Base-by-base conservation (phyloP, 2,113 vertebrate genomes). In the Dermatemys mawii region DNA sequence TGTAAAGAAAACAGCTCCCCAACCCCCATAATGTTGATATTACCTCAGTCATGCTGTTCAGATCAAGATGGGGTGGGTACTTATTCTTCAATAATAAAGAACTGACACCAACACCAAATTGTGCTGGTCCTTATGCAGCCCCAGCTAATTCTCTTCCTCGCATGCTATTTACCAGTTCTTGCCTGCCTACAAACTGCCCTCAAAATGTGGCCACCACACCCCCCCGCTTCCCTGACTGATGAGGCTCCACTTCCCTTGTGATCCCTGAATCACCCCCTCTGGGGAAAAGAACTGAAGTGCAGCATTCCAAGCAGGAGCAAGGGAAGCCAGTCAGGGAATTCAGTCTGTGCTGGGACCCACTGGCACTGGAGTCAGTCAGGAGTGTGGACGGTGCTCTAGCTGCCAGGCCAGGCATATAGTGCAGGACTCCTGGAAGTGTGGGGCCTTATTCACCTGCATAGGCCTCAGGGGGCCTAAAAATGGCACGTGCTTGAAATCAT, bases 1-100 rank as follows among this genome's bases (percentile, higher is more conserved):
- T 93, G 95, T 24, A 75, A 48, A 93, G 78, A 84, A 95, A 96
- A 67, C 60, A 67, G 60, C 60, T 7, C 22, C 70, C 38, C 38
- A 24, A 5, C 22, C 22, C 6, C 2, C 46, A 89, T 8, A 63
- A 14, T 29, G 87, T 60, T 55, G 76, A 85, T 82, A 55, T 92
- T 83, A 51, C n/a, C 46, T 35, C 55, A 86, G 80, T 87, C 49
- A 75, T 16, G 46, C 22, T 55, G 38, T 55, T n/a, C 84, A 83
- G 55, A 44, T 83, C 79, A 44, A 91, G 48, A 94, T 5, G 93
- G 60, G 46, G 88, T 35, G 87, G 82, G 46, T 91, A 9, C 76
- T 91, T 96, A 57, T 3, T 44, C 80, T 81, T 81, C 54, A 76
- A 83, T 49, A 93, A 85, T 14, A 88, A 60, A 79, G 87, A 92